phyloP scores from a whole-genome alignment of 2,888 invertebrate genomes.

The Alsophila aescularia region DNA sequence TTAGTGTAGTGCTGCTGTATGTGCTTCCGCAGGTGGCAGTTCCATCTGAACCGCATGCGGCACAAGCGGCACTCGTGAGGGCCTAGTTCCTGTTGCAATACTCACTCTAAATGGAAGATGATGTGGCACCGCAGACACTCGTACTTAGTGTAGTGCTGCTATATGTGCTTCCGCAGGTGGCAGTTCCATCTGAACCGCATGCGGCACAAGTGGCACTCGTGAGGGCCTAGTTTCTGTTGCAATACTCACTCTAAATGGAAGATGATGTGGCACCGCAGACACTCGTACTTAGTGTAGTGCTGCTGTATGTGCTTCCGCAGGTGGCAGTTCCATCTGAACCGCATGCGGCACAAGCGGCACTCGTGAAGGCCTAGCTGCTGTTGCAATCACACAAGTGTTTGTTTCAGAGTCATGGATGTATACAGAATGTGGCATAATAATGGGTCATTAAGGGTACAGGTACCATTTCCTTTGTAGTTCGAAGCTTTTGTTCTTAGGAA shows the following conservation, averaged over 20 bases:
- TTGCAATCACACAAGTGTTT: no score
- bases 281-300: slow-evolving; percentile 67
- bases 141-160: slow-evolving; percentile 65
- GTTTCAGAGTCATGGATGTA: no score
- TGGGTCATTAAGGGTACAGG: no score
- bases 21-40: slow-evolving; percentile 61
- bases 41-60: slow-evolving; percentile 63
- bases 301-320: slow-evolving; percentile 62
- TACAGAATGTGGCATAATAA: no score
- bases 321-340: slow-evolving; percentile 62
- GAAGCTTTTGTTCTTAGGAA: no score
- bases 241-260: slow-evolving; percentile 55
- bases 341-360: slow-evolving; percentile 69
- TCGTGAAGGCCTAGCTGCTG: slow-evolving; percentile 54
- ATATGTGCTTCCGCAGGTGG: slow-evolving; percentile 60
- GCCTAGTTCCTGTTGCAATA: slow-evolving; percentile 47
- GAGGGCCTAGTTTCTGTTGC: slow-evolving; percentile 48
- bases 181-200: slow-evolving; percentile 66
- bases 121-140: slow-evolving; percentile 65
- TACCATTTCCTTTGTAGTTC: no score
- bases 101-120: slow-evolving; percentile 58
- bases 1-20: slow-evolving; percentile 64
- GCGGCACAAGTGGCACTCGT: slow-evolving; percentile 68
- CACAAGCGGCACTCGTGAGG: slow-evolving; percentile 66
- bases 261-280: slow-evolving; percentile 61